phyloP scores from a whole-genome alignment of 2,888 invertebrate genomes.

The Tetramorium bicarinatum region DNA sequence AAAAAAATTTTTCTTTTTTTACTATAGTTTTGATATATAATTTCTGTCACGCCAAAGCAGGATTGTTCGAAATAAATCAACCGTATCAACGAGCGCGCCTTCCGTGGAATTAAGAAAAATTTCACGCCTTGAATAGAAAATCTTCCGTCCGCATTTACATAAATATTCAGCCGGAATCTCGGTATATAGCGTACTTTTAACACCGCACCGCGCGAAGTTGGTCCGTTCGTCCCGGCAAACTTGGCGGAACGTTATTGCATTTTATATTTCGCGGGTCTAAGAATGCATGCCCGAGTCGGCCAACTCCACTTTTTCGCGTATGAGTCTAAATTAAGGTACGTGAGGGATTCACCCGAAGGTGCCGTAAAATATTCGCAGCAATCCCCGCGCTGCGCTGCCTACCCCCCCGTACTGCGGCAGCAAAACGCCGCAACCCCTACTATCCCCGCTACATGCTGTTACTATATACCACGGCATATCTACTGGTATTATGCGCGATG shows the following conservation, averaged over 20 bases:
- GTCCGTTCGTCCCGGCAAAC: constrained; percentile 21
- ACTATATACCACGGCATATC: constrained; percentile 50
- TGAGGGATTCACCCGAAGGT: constrained; percentile 65
- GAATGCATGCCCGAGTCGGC: constrained; percentile 59
- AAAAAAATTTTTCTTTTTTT: not conserved
- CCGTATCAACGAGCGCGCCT: not conserved
- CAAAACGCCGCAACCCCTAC: constrained; percentile 65
- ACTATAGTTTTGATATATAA: not conserved
- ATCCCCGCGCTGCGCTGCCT: constrained; percentile 52
- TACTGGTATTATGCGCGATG: constrained; percentile 58
- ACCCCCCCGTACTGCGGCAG: constrained; percentile 61
- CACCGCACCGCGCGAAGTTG: constrained; percentile 9
- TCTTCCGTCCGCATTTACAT: constrained; percentile 43
- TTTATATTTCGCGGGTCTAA: constrained; percentile 55
- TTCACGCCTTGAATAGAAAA: constrained; percentile 3
- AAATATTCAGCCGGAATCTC: constrained; percentile 52
- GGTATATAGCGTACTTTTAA: constrained; percentile 42
- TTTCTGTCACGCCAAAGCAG: not conserved
- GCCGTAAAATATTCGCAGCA: constrained; percentile 76
- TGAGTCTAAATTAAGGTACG: constrained; percentile 65
- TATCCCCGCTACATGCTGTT: constrained; percentile 35
- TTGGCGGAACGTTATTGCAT: constrained; percentile 51
- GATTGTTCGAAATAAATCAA: constrained; percentile 13
- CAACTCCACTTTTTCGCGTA: constrained; percentile 49
- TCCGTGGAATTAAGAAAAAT: constrained; percentile 27